phyloP scores from a whole-genome alignment of 2,888 invertebrate species.

The Stegophylla sp. region DNA sequence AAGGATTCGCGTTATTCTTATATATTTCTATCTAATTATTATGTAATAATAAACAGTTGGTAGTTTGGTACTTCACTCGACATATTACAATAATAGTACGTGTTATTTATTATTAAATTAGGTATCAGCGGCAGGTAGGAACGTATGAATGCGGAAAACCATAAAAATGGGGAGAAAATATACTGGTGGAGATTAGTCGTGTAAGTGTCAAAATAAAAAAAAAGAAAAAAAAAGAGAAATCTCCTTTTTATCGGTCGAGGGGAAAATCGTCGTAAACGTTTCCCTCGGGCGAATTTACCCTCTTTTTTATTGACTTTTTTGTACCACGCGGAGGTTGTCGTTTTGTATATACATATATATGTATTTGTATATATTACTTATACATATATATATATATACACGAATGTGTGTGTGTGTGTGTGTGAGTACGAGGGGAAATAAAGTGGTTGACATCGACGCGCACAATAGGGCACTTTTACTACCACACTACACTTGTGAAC shows the following conservation, averaged over 20 bases:
- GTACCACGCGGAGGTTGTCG: slow-evolving; percentile 37
- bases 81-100: too few species aligned
- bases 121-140: not conserved
- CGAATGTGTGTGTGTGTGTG: too few species aligned
- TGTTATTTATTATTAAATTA: too few species aligned
- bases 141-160: not conserved
- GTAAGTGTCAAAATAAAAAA: slow-evolving; percentile 56
- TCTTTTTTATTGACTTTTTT: slow-evolving; percentile 58
- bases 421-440: slow-evolving; percentile 45
- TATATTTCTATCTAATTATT: too few species aligned
- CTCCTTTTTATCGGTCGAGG: slow-evolving; percentile 55
- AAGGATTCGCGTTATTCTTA: too few species aligned
- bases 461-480: slow-evolving; percentile 53
- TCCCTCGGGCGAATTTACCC: slow-evolving; percentile 56
- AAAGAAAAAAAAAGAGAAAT: slow-evolving; percentile 34
- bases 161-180: slow-evolving; percentile 30
- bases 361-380: too few species aligned
- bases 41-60: too few species aligned
- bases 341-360: not conserved
- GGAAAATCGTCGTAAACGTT: slow-evolving; percentile 56
- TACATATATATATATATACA: too few species aligned
- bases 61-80: too few species aligned
- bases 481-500: slow-evolving; percentile 3
- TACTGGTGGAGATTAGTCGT: slow-evolving; percentile 44
- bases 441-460: slow-evolving; percentile 56